Conservation (phyloP, 2,797 vertebrate species). For the Crocidura indochinensis region DNA sequence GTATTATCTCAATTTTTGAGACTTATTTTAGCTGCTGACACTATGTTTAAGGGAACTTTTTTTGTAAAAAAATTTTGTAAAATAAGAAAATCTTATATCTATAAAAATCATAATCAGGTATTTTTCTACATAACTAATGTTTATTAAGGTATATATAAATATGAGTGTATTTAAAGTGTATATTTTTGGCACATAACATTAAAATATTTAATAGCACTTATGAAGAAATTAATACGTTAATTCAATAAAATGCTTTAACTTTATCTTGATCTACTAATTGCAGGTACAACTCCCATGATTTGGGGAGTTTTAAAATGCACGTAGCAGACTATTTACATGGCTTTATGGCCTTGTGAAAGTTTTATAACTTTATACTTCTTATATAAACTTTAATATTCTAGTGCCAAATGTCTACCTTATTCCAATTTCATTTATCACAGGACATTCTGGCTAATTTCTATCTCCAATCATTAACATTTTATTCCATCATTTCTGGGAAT, state of each 20-base stretch:
- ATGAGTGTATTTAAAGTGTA: neutral
- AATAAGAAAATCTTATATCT: constrained; percentile 32
- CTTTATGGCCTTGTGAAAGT: neutral
- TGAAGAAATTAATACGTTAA: neutral
- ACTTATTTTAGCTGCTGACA: neutral
- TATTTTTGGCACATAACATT: neutral
- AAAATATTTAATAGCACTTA: constrained; percentile 18
- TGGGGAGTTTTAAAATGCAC: neutral
- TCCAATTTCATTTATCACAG: neutral
- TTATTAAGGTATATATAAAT: neutral
- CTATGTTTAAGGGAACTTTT: neutral
- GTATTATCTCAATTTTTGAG: neutral
- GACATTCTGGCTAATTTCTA: neutral
- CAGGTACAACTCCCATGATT: neutral
- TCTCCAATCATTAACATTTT: neutral
- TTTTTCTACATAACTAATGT: too few species aligned
- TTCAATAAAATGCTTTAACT: neutral
- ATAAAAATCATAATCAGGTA: too few species aligned
- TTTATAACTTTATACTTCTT: neutral
- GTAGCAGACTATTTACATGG: neutral
- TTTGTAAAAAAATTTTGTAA: neutral
- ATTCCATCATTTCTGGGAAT: neutral
- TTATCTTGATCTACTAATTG: constrained; percentile 5
- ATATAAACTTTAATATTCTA: neutral
- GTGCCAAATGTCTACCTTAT: neutral